Evolutionary conservation across 2,113 vertebrate species (phyloP).

Genomic region (Halichoerus grypus): DNA sequence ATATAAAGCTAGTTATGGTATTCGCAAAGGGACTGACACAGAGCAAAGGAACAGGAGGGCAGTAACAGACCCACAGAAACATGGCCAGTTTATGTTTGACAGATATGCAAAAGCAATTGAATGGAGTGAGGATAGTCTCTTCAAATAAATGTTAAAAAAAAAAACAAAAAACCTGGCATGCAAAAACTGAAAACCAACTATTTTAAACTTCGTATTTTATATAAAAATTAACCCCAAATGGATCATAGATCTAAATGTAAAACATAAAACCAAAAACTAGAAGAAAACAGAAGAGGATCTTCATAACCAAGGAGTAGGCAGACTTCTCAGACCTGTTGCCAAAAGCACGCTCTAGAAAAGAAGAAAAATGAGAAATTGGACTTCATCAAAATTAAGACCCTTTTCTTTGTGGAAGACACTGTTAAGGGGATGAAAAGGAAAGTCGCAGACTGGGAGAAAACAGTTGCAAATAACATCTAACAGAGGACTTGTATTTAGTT

Average conservation of each 20-base stretch:
- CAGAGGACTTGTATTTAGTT: neutral
- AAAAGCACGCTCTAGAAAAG: slow-evolving; percentile 36
- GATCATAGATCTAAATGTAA: slow-evolving; percentile 34
- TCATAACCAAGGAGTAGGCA: slow-evolving; percentile 20
- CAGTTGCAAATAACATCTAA: neutral
- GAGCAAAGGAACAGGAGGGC: neutral
- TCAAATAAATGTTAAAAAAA: neutral
- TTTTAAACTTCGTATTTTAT: slow-evolving; percentile 12
- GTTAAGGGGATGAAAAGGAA: neutral
- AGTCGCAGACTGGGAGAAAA: neutral
- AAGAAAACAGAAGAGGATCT: neutral
- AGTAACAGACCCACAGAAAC: fast-evolving
- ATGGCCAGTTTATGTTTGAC: neutral
- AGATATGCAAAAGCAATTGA: neutral
- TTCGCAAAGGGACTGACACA: neutral
- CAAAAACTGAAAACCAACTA: neutral
- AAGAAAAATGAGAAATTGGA: neutral
- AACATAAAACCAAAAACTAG: slow-evolving; percentile 1
- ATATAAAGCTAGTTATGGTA: neutral
- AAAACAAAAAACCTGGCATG: neutral
- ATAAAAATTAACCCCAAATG: neutral
- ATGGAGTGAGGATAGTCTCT: neutral
- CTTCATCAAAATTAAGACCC: slow-evolving; percentile 28
- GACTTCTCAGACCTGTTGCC: neutral
- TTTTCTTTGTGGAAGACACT: slow-evolving; percentile 1